Evolutionary conservation across 1,140 invertebrate genomes (phyloP), one percentile per base, ranked within the genome.

Genomic region (Drosophila eugracilis): DNA sequence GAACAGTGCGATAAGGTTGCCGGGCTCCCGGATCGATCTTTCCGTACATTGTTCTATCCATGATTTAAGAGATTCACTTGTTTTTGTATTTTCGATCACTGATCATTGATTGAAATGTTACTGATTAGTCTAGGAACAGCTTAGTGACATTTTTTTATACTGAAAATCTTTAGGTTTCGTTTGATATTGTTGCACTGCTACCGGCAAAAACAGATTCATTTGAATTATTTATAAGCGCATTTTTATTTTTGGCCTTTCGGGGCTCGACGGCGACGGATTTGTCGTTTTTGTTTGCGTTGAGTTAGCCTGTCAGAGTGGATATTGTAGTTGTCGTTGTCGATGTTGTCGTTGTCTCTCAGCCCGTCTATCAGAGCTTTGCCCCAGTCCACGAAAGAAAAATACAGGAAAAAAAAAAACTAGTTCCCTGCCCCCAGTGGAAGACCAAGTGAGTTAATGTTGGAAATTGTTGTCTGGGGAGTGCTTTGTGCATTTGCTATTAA

Each of bases 41-140:
- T 58, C 96, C 96, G 89, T 97, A 97, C 95, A 96, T 96, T 88
- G 95, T 96, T 89, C 96, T 93, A 94, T 97, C 96, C 95, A 97
- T 96, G 37, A 37, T 62, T 30, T 4, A 42, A 10, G 41, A 54
- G 28, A 34, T 62, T 72, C 48, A 36, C 75, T 59, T 70, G 19
- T 54, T 15, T 41, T 48, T 6, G 12, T n/a, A n/a, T n/a, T n/a
- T n/a, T n/a, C n/a, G n/a, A n/a, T 37, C 30, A 49, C 57, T 45
- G 41, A 57, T 41, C n/a, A n/a, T 55, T 55, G 9, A 48, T 52
- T 39, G 24, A 54, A 72, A 74, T 39, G 53, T 49, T 63, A 70
- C 58, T 81, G 30, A 50, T 44, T 73, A 54, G 62, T 58, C 32
- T 19, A 37, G 21, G 17, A 42, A 32, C 58, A 37, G 42, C 32